A percentile compares a stretch with the other conserved stretches of the same genome.
phyloP scores from a whole-genome alignment of 2,888 invertebrate species.

The Himalopsyche japonica region DNA sequence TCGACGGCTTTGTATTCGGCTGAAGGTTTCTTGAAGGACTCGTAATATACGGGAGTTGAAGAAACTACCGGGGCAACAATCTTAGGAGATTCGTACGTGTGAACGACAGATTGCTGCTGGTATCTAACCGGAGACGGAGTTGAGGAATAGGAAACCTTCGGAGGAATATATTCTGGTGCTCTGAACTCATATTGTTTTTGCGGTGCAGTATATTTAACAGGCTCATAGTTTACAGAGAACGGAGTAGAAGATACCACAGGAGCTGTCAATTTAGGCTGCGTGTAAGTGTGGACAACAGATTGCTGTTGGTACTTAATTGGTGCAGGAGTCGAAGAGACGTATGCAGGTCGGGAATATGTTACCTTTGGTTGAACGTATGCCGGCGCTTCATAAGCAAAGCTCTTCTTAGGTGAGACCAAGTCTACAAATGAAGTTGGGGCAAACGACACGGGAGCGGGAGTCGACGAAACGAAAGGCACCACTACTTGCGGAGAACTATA shows the following conservation, averaged over 20 bases:
- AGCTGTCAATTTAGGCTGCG: constrained; percentile 22
- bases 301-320: constrained; percentile 38
- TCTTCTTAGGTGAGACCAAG: constrained; percentile 7
- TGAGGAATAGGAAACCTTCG: constrained; percentile 42
- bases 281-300: constrained; percentile 35
- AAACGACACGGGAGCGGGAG: background rate
- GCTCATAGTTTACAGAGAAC: constrained; percentile 6
- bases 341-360: constrained; percentile 30
- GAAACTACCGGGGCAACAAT: constrained; percentile 2
- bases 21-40: constrained; percentile 26
- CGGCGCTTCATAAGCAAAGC: constrained; percentile 20
- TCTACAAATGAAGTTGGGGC: constrained; percentile 8
- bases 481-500: constrained; percentile 32
- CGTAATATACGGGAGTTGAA: constrained; percentile 1
- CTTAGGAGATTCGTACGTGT: constrained; percentile 36
- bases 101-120: constrained; percentile 36
- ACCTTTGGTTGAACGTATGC: constrained; percentile 44
- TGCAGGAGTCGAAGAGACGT: constrained; percentile 44
- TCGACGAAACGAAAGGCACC: background rate
- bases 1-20: constrained; percentile 39
- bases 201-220: background rate
- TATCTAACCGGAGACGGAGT: constrained; percentile 41
- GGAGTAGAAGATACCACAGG: constrained; percentile 10
- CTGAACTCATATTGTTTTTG: background rate
- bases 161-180: constrained; percentile 12